Conservation (phyloP, 2,113 vertebrate genomes). For the Irena cyanogastra region DNA sequence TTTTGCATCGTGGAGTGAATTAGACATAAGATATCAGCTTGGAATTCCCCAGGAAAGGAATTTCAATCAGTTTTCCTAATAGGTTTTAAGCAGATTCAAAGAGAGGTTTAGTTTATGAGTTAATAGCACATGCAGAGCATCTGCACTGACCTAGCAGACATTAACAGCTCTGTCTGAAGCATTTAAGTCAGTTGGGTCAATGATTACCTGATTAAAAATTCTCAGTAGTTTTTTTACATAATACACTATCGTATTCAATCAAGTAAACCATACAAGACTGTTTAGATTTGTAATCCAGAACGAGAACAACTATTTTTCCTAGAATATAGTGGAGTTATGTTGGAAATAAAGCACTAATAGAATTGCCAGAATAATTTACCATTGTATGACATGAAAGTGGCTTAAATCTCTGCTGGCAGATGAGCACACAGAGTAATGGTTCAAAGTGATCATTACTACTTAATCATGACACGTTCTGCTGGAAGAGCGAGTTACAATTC, state of each 20-base stretch:
- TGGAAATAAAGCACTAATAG: conserved; percentile 9
- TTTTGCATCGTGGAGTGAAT: not conserved
- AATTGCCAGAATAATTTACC: not conserved
- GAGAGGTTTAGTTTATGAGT: not conserved
- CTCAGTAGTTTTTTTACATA: not conserved
- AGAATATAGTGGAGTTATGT: not conserved
- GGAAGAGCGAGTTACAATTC: conserved; percentile 1
- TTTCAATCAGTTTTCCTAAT: not conserved
- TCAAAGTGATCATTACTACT: conserved; percentile 34
- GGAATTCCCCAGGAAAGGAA: not conserved
- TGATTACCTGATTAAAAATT: not conserved
- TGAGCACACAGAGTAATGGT: not conserved
- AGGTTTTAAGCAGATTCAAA: not conserved
- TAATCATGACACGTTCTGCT: not conserved
- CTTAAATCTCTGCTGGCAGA: conserved; percentile 43
- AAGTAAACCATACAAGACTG: not conserved
- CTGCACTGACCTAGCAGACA: not conserved
- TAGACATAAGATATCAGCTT: not conserved
- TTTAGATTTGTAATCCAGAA: not conserved
- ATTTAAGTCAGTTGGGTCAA: not conserved
- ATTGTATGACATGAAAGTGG: not conserved
- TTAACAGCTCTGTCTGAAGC: not conserved
- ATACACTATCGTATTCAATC: not conserved
- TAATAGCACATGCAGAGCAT: not conserved
- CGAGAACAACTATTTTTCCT: conserved; percentile 5